Conservation (phyloP, 1,140 invertebrate species). For the Drosophila sucinea region DNA sequence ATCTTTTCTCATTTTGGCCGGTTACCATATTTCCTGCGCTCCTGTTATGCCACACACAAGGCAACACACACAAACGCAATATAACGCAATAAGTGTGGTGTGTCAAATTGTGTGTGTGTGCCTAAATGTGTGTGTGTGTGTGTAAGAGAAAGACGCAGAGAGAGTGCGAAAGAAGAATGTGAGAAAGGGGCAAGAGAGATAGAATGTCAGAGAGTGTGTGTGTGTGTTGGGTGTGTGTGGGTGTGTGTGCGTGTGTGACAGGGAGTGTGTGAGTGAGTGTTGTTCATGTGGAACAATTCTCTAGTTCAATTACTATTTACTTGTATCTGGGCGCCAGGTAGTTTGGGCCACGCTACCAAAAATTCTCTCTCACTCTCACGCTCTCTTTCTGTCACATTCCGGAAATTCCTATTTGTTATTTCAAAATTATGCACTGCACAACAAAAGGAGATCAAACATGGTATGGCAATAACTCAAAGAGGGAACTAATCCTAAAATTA, state of each 20-base stretch:
- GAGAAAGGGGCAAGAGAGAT: conserved; percentile 1
- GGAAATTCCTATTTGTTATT: not conserved
- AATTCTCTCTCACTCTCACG: not conserved
- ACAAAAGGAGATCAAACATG: not conserved
- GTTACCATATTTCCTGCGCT: conserved; percentile 53
- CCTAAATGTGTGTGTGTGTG: conserved; percentile 30
- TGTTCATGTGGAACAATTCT: conserved; percentile 1
- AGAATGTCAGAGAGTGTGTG: not conserved
- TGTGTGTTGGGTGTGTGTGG: not conserved
- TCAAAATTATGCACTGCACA: not conserved
- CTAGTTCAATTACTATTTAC: conserved; percentile 11
- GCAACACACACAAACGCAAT: conserved; percentile 66
- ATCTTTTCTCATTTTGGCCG: conserved; percentile 41
- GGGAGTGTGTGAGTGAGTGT: not conserved
- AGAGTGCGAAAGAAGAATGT: conserved; percentile 10
- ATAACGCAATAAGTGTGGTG: conserved; percentile 18
- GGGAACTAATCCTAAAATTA: no score
- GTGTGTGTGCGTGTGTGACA: not conserved
- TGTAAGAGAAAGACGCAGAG: conserved; percentile 18
- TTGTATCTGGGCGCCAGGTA: conserved; percentile 12
- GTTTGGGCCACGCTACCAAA: conserved; percentile 9
- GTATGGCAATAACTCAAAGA: no score
- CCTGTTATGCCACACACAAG: conserved; percentile 72
- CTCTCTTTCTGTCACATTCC: not conserved
- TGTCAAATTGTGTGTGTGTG: conserved; percentile 15